These are phyloP conservation scores for Heliangelus exortis DNA, from an alignment of 2,797 vertebrate species.

Conservation along the genomic window DNA sequence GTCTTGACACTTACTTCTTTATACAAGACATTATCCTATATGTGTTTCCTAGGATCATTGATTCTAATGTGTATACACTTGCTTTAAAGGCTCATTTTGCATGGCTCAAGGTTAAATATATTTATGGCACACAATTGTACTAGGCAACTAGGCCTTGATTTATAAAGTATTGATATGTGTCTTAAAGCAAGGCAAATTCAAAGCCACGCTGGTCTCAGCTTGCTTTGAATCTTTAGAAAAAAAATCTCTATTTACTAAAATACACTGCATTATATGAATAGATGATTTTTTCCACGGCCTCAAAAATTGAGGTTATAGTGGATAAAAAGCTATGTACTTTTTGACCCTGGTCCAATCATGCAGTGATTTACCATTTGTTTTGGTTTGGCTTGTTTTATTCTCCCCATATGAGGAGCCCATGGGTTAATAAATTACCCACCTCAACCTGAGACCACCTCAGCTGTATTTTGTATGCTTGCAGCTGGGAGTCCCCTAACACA, in stretches of 20 bases:
- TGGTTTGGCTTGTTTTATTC: no score
- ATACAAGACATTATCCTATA: slow-evolving; percentile 16
- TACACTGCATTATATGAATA: background rate
- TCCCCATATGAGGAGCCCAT: background rate
- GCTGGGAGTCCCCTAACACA: background rate
- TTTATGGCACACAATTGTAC: background rate
- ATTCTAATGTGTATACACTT: background rate
- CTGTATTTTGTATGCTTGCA: background rate
- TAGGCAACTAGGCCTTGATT: slow-evolving; percentile 1
- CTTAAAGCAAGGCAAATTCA: slow-evolving; percentile 8
- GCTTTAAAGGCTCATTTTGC: slow-evolving; percentile 39
- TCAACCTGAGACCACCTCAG: background rate
- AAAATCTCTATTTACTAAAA: background rate
- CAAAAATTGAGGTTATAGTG: background rate
- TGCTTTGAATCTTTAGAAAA: background rate
- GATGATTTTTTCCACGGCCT: background rate
- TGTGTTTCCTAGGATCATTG: slow-evolving; percentile 12
- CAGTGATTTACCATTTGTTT: background rate
- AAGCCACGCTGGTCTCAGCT: background rate
- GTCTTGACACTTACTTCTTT: slow-evolving; percentile 27
- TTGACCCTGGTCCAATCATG: background rate
- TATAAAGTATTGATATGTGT: slow-evolving; percentile 18
- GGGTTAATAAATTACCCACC: background rate
- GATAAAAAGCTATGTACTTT: background rate
- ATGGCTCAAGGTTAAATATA: slow-evolving; percentile 55